Evolutionary conservation across 2,113 vertebrate genomes (phyloP), one percentile per base, ranked within the genome.

Genomic region (Cephalophus harveyi): DNA sequence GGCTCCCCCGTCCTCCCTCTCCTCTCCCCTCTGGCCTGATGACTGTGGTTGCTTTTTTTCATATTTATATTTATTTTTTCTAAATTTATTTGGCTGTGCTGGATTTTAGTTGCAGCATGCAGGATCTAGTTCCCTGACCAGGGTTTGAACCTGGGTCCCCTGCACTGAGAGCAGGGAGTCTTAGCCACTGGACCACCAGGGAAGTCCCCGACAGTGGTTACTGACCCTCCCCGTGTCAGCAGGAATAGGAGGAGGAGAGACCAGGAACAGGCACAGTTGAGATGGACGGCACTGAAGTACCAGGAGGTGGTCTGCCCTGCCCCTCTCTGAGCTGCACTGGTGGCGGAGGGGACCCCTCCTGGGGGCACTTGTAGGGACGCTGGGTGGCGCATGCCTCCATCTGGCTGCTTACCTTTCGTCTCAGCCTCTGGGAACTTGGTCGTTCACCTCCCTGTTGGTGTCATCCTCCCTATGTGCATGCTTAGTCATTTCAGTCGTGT

Each of bases 331-430:
- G 55, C 48, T 11, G 50, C 2, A 0, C 7, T 7, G 27, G 36
- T 8, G 52, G 27, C 50, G 36, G 27, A 28, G 57, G 54, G 5
- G 1, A 19, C 23, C 17, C 81, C 23, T 40, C 25, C 84, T 28
- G 8, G 2, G 55, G 28, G 14, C 19, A 4, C 40, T 16, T n/a
- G 62, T 6, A 6, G 46, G 64, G 83, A n/a, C 30, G 0, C 6
- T 7, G 46, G 55, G 7, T 4, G 0, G 19, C 2, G 1, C 0
- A 0, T 25, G 10, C 28, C 94, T 59, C n/a, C 11, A 5, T 16
- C 27, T 5, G 50, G 62, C 21, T 23, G 14, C 16, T 27, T 27
- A 30, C 7, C 48, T 86, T 64, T 9, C 25, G 30, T 48, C 60
- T 93, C 84, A 11, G 78, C 36, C 40, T 40, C 67, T 64, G 62